Base-by-base conservation (phyloP, 2,113 vertebrate genomes). In the Polypterus senegalus region DNA sequence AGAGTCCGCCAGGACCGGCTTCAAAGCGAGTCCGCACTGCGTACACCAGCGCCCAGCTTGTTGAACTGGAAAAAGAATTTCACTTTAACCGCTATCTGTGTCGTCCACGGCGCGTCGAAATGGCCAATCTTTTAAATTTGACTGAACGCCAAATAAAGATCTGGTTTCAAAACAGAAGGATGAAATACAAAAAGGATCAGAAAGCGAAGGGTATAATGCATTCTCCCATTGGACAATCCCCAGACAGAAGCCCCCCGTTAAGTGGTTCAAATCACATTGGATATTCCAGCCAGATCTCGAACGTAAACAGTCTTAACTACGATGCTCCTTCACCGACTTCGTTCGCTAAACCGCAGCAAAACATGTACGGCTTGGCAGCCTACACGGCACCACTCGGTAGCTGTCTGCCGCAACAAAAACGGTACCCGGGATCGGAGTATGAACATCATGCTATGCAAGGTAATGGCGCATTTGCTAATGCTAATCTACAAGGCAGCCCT, bases 101-200 rank as follows among this genome's bases (percentile, higher is more conserved):
- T 77, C 92, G 96, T 67, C 96, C 94, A 3, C 89, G 96, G 72
- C 81, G 96, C 62, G 94, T 98, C 79, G 96, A 98, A 65, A 98
- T 98, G 94, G 96, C 96, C 59, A 98, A 98, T 78, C 79, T 98
- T 63, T 88, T 98, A 67, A 98, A 96, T 75, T 91, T 98, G 71
- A 98, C 94, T 10, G 96, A 98, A 79, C 89, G 96, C 54, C 96
- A 98, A 83, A 98, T 98, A 75, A 98, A 98, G 87, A 98, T 98
- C 83, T 98, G 96, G 96, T 98, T 98, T 87, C 96, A 98, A 79
- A 98, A 99, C 83, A 76, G 94, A 69, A 87, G 94, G 76, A 99
- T 98, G 94, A 98, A 99, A 78, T 99, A 98, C 83, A 99, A 99
- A 82, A 99, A 99, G 83, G 96, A 97, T 79, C 94, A 99, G 85